A percentile compares a stretch with the other conserved stretches of the same genome.
Conservation (phyloP, 92 coral and sea anemone genomes). For the Blastomussa wellsi region DNA sequence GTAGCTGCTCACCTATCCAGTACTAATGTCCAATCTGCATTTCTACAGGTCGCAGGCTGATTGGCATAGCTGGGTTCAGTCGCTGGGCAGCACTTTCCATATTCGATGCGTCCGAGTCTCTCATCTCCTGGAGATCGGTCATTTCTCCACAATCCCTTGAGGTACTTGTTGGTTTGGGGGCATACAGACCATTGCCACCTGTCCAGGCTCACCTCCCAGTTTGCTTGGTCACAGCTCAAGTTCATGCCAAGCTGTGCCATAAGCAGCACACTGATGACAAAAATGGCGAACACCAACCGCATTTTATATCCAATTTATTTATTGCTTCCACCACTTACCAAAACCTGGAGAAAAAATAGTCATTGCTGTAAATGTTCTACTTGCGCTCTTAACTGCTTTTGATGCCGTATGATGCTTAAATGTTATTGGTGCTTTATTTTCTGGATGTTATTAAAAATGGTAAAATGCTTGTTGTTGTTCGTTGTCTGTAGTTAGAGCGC, state of each 20-base stretch:
- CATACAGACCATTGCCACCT: not conserved
- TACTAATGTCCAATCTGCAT: not conserved
- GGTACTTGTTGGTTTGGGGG: not conserved
- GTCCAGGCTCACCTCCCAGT: not conserved
- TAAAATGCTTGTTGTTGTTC: too few species aligned
- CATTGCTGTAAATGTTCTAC: too few species aligned
- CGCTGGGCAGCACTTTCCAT: slow-evolving; percentile 14
- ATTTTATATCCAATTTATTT: not conserved
- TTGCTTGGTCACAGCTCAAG: not conserved
- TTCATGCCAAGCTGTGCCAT: too few species aligned
- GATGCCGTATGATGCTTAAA: too few species aligned
- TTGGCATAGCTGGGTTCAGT: not conserved
- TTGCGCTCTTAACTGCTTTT: too few species aligned
- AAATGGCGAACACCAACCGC: not conserved
- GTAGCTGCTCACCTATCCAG: not conserved
- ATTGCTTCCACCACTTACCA: not conserved
- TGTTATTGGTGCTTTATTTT: too few species aligned
- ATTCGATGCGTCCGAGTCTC: not conserved
- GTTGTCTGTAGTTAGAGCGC: too few species aligned
- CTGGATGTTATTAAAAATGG: too few species aligned
- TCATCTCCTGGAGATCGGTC: not conserved
- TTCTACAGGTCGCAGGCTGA: not conserved
- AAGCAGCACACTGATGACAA: not conserved
- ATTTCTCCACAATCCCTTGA: slow-evolving; percentile 1
- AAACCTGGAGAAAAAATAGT: not conserved